These are phyloP conservation scores for Zoanthus sansibaricus DNA, from an alignment of 92 coral and sea anemone species.

Conservation along the genomic window DNA sequence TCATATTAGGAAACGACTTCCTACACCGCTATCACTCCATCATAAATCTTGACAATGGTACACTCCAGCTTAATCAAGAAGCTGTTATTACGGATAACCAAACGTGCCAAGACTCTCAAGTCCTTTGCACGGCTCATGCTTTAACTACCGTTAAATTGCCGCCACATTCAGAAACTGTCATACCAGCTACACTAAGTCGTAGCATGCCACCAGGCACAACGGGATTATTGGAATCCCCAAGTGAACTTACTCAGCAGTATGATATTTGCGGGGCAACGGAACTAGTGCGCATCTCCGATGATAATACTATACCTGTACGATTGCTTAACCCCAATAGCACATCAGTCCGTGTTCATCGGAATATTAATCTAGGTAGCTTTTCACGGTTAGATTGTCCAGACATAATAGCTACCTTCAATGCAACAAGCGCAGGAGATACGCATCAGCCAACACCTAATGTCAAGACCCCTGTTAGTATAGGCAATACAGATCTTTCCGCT, in stretches of 20 bases:
- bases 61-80: background rate
- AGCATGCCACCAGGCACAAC: slow-evolving; percentile 18
- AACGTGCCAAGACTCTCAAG: background rate
- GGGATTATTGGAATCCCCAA: slow-evolving; percentile 62
- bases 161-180: slow-evolving; percentile 58
- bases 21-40: slow-evolving; percentile 51
- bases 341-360: slow-evolving; percentile 37
- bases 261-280: slow-evolving; percentile 50
- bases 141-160: slow-evolving; percentile 47
- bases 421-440: background rate
- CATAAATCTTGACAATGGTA: slow-evolving; percentile 30
- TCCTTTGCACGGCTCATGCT: slow-evolving; percentile 20
- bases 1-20: slow-evolving; percentile 55
- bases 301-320: slow-evolving; percentile 44
- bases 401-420: slow-evolving; percentile 8
- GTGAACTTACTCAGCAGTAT: slow-evolving; percentile 45
- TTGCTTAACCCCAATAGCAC: slow-evolving; percentile 48
- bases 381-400: slow-evolving; percentile 17
- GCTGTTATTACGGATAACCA: background rate
- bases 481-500: slow-evolving; percentile 8
- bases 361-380: slow-evolving; percentile 50
- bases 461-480: background rate
- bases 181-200: slow-evolving; percentile 49
- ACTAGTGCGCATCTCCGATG: slow-evolving; percentile 38
- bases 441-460: background rate